A percentile compares a stretch with the other conserved stretches of the same genome.
These are phyloP conservation scores for Neodiprion pinetum DNA, from an alignment of 1,140 invertebrate genomes.

Conservation along the genomic window DNA sequence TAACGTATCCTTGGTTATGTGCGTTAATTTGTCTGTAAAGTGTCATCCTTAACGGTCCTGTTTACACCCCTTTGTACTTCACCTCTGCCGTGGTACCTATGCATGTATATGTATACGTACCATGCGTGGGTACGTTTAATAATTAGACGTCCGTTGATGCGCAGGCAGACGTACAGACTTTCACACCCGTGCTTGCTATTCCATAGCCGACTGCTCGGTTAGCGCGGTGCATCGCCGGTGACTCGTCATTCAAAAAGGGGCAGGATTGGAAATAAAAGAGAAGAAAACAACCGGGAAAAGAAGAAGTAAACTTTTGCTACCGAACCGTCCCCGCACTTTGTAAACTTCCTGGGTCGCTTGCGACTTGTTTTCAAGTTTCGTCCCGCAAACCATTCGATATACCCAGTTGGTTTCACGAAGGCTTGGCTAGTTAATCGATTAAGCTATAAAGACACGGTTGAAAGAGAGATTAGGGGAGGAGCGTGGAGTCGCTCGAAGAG, in stretches of 20 bases:
- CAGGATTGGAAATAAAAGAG: neutral
- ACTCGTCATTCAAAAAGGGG: too few species aligned
- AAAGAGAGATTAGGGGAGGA: neutral
- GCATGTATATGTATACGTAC: too few species aligned
- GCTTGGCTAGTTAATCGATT: neutral
- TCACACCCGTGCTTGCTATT: too few species aligned
- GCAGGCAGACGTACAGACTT: too few species aligned
- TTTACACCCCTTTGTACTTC: neutral
- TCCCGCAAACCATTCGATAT: slow-evolving; percentile 1
- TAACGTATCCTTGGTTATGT: slow-evolving; percentile 1
- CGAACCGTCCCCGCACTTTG: neutral
- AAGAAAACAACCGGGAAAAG: neutral
- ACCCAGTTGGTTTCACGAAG: neutral
- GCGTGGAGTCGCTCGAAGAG: neutral
- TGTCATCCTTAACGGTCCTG: neutral
- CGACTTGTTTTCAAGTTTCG: neutral
- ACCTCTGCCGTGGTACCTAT: neutral
- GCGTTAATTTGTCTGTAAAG: slow-evolving; percentile 2
- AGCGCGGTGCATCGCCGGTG: too few species aligned
- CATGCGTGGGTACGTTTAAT: too few species aligned
- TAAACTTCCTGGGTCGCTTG: neutral
- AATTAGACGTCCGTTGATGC: too few species aligned
- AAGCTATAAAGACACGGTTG: slow-evolving; percentile 2
- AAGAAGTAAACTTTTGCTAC: neutral
- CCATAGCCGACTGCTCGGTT: too few species aligned